phyloP scores from a whole-genome alignment of 1,140 invertebrate genomes.

The Pantala flavescens region DNA sequence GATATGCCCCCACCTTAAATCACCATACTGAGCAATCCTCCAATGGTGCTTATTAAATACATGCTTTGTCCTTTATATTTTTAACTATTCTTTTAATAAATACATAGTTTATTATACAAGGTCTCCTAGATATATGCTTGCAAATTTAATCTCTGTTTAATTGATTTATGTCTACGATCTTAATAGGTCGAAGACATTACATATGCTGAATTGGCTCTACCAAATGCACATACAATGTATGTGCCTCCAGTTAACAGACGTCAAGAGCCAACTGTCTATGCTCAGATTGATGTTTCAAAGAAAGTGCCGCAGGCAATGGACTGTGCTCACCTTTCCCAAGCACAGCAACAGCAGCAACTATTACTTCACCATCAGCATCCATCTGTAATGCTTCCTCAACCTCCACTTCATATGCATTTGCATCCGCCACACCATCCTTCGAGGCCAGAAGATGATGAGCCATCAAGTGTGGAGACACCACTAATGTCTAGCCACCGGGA shows the following conservation, averaged over 20 bases:
- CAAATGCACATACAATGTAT: conserved; percentile 27
- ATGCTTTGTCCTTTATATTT: too few species aligned
- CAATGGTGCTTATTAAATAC: too few species aligned
- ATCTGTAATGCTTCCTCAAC: conserved; percentile 20
- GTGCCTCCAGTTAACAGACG: conserved; percentile 30
- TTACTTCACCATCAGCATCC: conserved; percentile 27
- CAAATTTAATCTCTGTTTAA: too few species aligned
- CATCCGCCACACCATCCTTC: conserved; percentile 9
- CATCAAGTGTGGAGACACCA: conserved; percentile 22
- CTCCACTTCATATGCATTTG: conserved; percentile 8
- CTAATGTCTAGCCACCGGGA: conserved; percentile 24
- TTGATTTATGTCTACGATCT: too few species aligned
- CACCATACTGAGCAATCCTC: too few species aligned
- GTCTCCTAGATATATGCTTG: too few species aligned
- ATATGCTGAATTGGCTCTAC: conserved; percentile 45
- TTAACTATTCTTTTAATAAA: too few species aligned
- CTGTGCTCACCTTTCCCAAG: neutral
- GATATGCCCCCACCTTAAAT: too few species aligned
- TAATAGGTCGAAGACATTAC: conserved; percentile 41
- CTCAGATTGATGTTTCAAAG: conserved; percentile 42
- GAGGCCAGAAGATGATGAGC: neutral
- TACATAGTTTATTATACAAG: too few species aligned
- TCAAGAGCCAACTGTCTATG: conserved; percentile 49
- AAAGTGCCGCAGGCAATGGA: conserved; percentile 19
- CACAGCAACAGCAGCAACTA: conserved; percentile 19